Evolutionary conservation across 2,797 vertebrate genomes (phyloP).

Genomic region (Aselliscus stoliczkanus): DNA sequence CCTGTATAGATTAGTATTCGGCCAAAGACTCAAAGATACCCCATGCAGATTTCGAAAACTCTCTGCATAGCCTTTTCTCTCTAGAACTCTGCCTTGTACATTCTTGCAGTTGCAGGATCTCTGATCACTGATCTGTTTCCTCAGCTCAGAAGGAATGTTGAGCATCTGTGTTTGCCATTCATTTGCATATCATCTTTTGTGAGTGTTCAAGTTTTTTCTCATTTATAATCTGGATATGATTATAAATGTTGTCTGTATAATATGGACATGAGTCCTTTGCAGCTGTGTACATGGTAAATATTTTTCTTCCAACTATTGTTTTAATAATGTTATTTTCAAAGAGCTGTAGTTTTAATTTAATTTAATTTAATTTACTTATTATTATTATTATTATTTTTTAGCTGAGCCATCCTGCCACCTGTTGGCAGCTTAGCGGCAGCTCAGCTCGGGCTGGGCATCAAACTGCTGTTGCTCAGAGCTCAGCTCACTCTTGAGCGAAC

Average conservation of each 20-base stretch:
- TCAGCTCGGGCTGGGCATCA: no score
- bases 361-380: no score
- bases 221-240: neutral
- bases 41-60: neutral
- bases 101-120: neutral
- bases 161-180: neutral
- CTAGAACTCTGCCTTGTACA: neutral
- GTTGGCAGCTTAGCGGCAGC: no score
- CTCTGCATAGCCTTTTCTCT: neutral
- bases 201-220: neutral
- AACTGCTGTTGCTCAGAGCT: no score
- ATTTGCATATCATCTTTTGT: neutral
- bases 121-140: neutral
- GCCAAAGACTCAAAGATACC: neutral
- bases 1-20: neutral
- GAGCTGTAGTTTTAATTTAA: neutral
- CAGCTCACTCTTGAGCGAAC: no score
- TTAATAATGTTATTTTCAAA: neutral
- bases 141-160: neutral
- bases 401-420: no score
- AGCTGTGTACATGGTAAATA: neutral
- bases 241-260: neutral
- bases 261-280: neutral
- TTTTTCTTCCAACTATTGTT: neutral
- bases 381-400: no score